phyloP scores from a whole-genome alignment of 2,113 vertebrate species.

The Pao palembangensis region DNA sequence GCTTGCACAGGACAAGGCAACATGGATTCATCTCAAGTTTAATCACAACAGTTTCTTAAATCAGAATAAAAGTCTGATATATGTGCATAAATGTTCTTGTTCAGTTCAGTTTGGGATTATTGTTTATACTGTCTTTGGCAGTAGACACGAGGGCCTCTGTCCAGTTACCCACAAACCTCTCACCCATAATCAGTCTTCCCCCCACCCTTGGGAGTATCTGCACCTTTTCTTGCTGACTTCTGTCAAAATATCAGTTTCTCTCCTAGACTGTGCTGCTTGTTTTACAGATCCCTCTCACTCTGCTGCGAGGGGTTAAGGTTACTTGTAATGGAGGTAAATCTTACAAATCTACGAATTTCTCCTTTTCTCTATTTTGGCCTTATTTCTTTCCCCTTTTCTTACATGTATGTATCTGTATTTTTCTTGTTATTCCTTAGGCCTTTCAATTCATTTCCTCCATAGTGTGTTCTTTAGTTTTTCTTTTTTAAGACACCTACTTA shows the following conservation, averaged over 20 bases:
- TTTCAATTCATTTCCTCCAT: slow-evolving; percentile 22
- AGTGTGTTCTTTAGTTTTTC: slow-evolving; percentile 19
- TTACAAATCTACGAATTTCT: slow-evolving; percentile 63
- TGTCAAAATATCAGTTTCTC: slow-evolving; percentile 75
- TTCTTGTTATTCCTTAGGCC: slow-evolving; percentile 47
- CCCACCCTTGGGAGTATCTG: slow-evolving; percentile 55
- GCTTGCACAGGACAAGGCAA: neutral
- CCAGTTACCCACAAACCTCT: slow-evolving; percentile 8
- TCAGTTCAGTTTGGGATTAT: neutral
- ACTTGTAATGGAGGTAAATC: slow-evolving; percentile 75
- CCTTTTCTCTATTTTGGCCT: slow-evolving; percentile 42
- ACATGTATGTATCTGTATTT: slow-evolving; percentile 3
- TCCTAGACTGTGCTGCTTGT: slow-evolving; percentile 80
- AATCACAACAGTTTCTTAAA: neutral
- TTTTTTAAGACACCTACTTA: neutral
- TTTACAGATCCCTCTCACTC: slow-evolving; percentile 81
- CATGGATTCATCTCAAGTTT: neutral
- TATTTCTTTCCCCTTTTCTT: slow-evolving; percentile 37
- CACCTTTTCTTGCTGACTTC: slow-evolving; percentile 69
- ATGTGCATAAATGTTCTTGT: neutral
- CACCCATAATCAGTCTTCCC: slow-evolving; percentile 24
- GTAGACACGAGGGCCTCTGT: neutral
- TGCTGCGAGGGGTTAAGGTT: slow-evolving; percentile 74
- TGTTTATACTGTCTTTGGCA: slow-evolving; percentile 8
- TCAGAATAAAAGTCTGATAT: no score